Evolutionary conservation across 2,888 invertebrate genomes (phyloP), one percentile per base, ranked within the genome.

Genomic region (Melipona bicolor): DNA sequence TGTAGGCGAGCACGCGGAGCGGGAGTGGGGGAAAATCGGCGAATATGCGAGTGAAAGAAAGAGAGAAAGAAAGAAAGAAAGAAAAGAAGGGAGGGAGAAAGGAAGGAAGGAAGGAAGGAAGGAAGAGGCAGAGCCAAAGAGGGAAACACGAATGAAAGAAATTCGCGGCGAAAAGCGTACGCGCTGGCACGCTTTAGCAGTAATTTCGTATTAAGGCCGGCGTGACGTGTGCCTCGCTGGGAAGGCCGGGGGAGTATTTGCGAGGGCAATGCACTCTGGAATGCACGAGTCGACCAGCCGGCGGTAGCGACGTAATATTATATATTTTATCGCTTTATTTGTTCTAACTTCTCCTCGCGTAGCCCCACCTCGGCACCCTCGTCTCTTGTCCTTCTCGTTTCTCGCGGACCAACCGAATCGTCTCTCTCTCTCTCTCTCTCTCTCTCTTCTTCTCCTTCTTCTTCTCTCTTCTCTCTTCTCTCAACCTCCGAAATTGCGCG

Each of bases 301-400:
- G 78, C 68, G 93, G 92, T 92, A 93, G 93, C 94, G 91, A 94
- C 93, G 93, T 93, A 93, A 87, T 87, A 87, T 87, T 87, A 87
- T 87, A 87, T 87, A 94, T 94, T 94, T 94, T 94, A 94, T 94
- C 94, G 93, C 94, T 93, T 94, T 94, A 94, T 94, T 94, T 94
- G 94, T 94, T 94, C 93, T 93, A 93, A 93, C 92, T 91, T 93
- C 79, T 75, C 81, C 74, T 64, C 64, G 19, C 73, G 50, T 17
- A 50, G 67, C 83, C 61, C 79, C 78, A n/a, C 27, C 19, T 52
- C 67, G 59, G 62, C 76, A 27, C 50, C 61, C 68, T 73, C 43
- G 68, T 73, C 43, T 43, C 9, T 43, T 2, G 75, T 77, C 84
- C 73, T 75, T 59, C 84, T 85, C 81, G 70, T 78, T 71, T 73